Conservation (phyloP, 2,888 invertebrate genomes). For the Hyalella azteca region DNA sequence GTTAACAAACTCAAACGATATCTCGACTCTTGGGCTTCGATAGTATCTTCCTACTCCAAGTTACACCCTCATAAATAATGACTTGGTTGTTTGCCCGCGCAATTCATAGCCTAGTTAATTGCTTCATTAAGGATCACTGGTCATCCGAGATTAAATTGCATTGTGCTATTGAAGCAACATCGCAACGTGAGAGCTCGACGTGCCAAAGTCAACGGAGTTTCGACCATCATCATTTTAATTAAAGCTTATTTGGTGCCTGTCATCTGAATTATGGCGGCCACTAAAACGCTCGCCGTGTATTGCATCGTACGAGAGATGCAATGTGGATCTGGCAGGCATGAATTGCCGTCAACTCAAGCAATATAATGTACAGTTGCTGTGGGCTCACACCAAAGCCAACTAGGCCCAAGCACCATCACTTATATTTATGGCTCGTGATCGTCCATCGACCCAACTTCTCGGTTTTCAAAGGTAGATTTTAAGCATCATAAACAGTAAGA, state of each 20-base stretch:
- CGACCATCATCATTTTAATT: slow-evolving; percentile 24
- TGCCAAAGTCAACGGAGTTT: background rate
- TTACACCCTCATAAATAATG: background rate
- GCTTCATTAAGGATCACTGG: slow-evolving; percentile 13
- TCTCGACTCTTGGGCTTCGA: background rate
- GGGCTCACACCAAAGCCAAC: too few relatives aligned
- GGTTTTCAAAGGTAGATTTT: too few relatives aligned
- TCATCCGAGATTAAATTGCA: background rate
- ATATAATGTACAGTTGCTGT: too few relatives aligned
- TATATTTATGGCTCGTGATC: too few relatives aligned
- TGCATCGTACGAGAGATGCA: background rate
- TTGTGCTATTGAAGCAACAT: background rate
- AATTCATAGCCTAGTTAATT: background rate
- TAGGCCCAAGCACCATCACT: too few relatives aligned
- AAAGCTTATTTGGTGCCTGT: slow-evolving; percentile 24
- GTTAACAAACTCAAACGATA: too few relatives aligned
- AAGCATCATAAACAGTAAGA: too few relatives aligned
- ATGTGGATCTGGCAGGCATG: background rate
- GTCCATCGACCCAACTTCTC: too few relatives aligned
- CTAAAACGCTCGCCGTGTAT: background rate
- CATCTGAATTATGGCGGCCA: slow-evolving; percentile 17
- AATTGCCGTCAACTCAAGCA: background rate
- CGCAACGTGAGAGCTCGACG: background rate
- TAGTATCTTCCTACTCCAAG: background rate
- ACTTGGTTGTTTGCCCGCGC: background rate